Evolutionary conservation across 2,797 vertebrate species (phyloP).

Genomic region (Euthynnus affinis): DNA sequence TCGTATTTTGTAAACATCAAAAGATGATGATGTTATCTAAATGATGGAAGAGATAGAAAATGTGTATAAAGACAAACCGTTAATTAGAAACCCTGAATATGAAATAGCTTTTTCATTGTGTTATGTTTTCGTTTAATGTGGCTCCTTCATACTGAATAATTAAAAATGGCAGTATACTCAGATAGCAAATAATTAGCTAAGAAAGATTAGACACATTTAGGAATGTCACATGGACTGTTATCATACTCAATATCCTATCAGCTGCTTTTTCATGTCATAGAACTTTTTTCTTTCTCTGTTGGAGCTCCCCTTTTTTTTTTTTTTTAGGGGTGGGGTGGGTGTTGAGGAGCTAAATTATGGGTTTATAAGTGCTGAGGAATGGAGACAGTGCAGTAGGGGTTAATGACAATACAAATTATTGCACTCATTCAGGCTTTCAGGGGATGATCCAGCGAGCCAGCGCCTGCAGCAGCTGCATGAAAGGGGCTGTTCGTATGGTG

Average conservation of each 20-base stretch:
- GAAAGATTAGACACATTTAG: slow-evolving; percentile 61
- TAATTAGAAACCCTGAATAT: slow-evolving; percentile 79
- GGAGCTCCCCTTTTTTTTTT: too few relatives aligned
- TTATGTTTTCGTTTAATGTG: slow-evolving; percentile 59
- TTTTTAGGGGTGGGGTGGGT: too few relatives aligned
- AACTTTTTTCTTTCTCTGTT: slow-evolving; percentile 30
- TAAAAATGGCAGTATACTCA: slow-evolving; percentile 53
- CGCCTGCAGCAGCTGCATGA: slow-evolving; percentile 75
- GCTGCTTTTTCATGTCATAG: slow-evolving; percentile 35
- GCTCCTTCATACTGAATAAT: slow-evolving; percentile 61
- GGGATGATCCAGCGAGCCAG: slow-evolving; percentile 69
- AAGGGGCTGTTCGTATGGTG: slow-evolving; percentile 58
- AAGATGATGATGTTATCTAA: slow-evolving; percentile 78
- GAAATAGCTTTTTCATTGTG: slow-evolving; percentile 63
- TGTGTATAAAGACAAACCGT: slow-evolving; percentile 67
- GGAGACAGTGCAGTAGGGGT: slow-evolving; percentile 60
- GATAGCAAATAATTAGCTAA: slow-evolving; percentile 69
- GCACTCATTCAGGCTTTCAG: slow-evolving; percentile 72
- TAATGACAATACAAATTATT: slow-evolving; percentile 73
- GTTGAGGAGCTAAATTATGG: slow-evolving; percentile 24
- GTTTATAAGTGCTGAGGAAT: slow-evolving; percentile 63
- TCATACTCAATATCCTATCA: slow-evolving; percentile 8
- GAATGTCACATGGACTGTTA: slow-evolving; percentile 36
- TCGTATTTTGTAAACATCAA: slow-evolving; percentile 81
- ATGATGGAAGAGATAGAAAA: slow-evolving; percentile 76